Conservation (phyloP, 2,113 vertebrate genomes). For the Sinocyclocheilus anshuiensis region DNA sequence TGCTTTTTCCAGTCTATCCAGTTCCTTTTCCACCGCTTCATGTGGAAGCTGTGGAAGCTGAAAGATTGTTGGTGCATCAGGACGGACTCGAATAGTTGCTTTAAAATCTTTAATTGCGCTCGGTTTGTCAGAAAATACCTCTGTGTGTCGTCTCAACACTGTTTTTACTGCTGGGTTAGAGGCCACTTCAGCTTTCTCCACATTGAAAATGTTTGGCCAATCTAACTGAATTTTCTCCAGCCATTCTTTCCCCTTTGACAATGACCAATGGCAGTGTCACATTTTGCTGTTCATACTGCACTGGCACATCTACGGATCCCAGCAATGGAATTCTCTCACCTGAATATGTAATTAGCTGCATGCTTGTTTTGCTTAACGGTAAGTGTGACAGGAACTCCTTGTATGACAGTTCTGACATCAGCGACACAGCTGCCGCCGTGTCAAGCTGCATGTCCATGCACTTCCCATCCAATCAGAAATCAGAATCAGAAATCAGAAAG, state of each 20-base stretch:
- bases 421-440: slow-evolving; percentile 31
- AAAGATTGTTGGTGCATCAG: background rate
- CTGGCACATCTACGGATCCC: background rate
- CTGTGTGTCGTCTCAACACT: background rate
- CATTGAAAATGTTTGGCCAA: background rate
- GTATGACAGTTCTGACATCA: slow-evolving; percentile 26
- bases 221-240: background rate
- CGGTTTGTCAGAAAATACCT: background rate
- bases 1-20: background rate
- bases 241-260: background rate
- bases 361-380: background rate
- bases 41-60: too few species aligned
- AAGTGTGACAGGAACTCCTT: slow-evolving; percentile 22
- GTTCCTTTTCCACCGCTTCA: background rate
- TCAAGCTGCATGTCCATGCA: slow-evolving; percentile 37
- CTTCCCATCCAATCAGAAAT: slow-evolving; percentile 36
- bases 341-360: slow-evolving; percentile 17
- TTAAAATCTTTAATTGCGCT: background rate
- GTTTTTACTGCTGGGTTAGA: slow-evolving; percentile 5
- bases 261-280: background rate
- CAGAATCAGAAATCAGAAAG: too few species aligned
- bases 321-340: background rate
- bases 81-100: background rate
- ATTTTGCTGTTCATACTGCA: background rate
- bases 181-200: background rate